Evolutionary conservation across 2,797 vertebrate species (phyloP), one percentile per base, ranked within the genome.

Genomic region (Liasis olivaceus): DNA sequence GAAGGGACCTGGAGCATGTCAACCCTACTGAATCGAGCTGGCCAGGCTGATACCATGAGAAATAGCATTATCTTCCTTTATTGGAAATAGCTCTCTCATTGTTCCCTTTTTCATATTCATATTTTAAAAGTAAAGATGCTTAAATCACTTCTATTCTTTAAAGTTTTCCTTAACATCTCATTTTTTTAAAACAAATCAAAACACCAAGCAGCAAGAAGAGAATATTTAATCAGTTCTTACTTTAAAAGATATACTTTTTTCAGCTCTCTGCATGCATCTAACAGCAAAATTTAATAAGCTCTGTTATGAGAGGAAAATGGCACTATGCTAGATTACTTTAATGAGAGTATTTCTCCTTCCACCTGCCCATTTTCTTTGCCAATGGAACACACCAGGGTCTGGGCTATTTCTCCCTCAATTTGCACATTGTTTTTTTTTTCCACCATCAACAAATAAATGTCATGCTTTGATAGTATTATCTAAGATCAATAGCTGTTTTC

Each of bases 401-500:
- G 28, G 5, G 56, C 12, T 94, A 87, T 90, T 92, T 22, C 26
- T 69, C 58, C 89, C 36, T 24, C 90, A 62, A 58, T 47, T 22
- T 81, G 64, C 91, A 77, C 92, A 4, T 17, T 92, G 89, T 24
- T 17, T 20, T 47, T 81, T 77, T 69, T 92, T 91, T 81, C 85
- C 59, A 88, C 8, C 42, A n/a, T 62, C 64, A 89, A 85, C 5
- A 63, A 69, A 90, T 92, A 60, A 90, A 89, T 26, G 13, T 14
- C n/a, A 2, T 6, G 85, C 69, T 81, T 89, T 26, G 84, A 95
- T 91, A 84, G 90, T 89, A 87, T 5, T 22, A 28, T 58, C 77
- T 66, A 72, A 90, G 63, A 90, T 92, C 91, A 92, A 92, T 89
- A 89, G 62, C 51, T 85, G 56, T 63, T 86, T 88, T 69, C 58